These are phyloP conservation scores for Myotis planiceps DNA, from an alignment of 2,797 vertebrate genomes.

Conservation along the genomic window DNA sequence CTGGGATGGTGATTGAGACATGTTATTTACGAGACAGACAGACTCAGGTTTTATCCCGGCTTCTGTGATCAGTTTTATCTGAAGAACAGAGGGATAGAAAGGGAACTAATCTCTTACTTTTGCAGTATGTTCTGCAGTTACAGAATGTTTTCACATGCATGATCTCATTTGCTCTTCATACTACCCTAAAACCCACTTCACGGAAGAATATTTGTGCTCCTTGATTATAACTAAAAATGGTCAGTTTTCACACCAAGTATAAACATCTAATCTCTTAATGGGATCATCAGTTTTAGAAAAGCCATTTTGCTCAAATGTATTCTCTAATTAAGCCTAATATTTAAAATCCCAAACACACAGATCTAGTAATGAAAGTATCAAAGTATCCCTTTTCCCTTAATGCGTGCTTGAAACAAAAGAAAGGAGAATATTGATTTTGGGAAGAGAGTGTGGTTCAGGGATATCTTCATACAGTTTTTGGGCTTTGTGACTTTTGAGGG, in stretches of 20 bases:
- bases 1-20: neutral
- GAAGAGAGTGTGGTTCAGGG: neutral
- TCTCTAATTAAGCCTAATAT: slow-evolving; percentile 15
- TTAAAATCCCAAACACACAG: neutral
- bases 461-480: neutral
- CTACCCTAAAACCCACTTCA: neutral
- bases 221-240: neutral
- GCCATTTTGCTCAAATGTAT: neutral
- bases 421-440: neutral
- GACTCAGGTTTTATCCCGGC: neutral
- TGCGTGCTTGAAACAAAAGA: neutral
- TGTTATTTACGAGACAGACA: neutral
- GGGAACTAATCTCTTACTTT: neutral
- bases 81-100: neutral
- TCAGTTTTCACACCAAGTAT: neutral
- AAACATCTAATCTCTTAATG: neutral
- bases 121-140: neutral
- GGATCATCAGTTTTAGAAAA: neutral
- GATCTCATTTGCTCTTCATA: neutral
- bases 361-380: neutral
- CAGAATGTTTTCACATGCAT: neutral
- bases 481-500: neutral
- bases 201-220: neutral
- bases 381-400: neutral
- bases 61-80: neutral